Base-by-base conservation (phyloP, 2,888 invertebrate species). In the Willowsia nigromaculata region DNA sequence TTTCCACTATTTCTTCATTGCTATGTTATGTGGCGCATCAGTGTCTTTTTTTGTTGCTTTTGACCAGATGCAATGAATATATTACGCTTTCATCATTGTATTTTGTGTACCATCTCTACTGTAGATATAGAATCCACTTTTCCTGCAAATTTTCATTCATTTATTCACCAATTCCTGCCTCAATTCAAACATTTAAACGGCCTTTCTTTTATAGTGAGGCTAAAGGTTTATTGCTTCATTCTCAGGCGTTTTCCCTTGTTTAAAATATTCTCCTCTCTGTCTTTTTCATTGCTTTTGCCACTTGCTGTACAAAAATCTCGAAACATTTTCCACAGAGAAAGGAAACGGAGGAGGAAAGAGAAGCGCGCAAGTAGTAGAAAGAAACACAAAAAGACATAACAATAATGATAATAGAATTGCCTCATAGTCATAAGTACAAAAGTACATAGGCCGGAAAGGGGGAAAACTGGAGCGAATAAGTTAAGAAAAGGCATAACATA, bases 221-320 rank as follows among this genome's bases (percentile, higher is more conserved):
- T 84, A 87, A 88, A 81, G 90, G 90, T 81, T 88, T 88, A 90
- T 88, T 88, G 83, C 84, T 87, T 90, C 84, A 83, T 87, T 90
- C 80, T 59, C 80, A 80, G 47, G 22, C 85, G 47, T 56, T 80
- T 85, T 74, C 81, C 43, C 76, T 59, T 47, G 43, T 33, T 65
- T 47, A 85, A 85, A 87, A 87, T 81, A 62, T 71, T 81, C 65
- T 40, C 87, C 59, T 43, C 33, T 43, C 50, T 56, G 68, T 33
- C 40, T 47, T 43, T 71, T 50, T 56, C 56, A 30, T 68, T 33
- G 25, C 50, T 47, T 65, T 68, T 68, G 22, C 47, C 40, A 53
- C 37, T 78, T 78, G 50, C 76, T 22, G 18, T 18, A 37, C 68
- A 6, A 53, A 76, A 76, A 76, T n/a, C 53, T n/a, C 33, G 22